Conservation (phyloP, 2,888 invertebrate species). For the Ormyrus nitidulus region DNA sequence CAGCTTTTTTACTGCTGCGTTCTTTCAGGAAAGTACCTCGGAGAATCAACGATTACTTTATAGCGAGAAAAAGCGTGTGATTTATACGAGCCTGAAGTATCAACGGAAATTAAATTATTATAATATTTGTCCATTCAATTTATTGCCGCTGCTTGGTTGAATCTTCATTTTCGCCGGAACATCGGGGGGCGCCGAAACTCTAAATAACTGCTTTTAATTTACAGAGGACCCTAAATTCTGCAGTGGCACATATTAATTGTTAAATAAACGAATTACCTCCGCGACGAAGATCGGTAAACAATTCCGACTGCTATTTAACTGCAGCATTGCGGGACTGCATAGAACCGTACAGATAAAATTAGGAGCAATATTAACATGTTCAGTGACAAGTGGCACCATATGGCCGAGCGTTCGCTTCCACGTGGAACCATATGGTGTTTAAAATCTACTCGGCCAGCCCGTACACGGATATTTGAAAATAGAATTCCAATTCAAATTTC, state of each 20-base stretch:
- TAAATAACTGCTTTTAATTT: background rate
- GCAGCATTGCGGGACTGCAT: background rate
- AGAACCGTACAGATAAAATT: constrained; percentile 49
- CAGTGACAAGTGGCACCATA: constrained; percentile 55
- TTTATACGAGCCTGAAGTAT: too few species aligned
- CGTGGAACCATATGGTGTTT: constrained; percentile 51
- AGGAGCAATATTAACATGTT: constrained; percentile 54
- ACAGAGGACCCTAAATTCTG: background rate
- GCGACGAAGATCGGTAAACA: constrained; percentile 29
- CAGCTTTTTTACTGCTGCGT: too few species aligned
- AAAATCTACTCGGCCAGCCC: constrained; percentile 51
- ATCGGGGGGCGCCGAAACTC: too few species aligned
- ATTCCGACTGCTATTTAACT: constrained; percentile 34
- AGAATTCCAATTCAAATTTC: constrained; percentile 54
- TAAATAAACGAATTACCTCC: background rate
- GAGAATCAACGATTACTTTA: too few species aligned
- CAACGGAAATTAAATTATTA: too few species aligned
- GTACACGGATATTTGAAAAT: constrained; percentile 50
- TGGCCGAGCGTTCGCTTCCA: constrained; percentile 16
- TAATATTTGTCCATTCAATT: too few species aligned
- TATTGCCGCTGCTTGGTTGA: too few species aligned
- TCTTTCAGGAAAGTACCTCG: too few species aligned
- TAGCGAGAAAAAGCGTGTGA: too few species aligned
- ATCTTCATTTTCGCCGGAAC: too few species aligned
- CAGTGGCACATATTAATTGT: background rate